Conservation (phyloP, 2,888 invertebrate species). For the Meta bourneti region DNA sequence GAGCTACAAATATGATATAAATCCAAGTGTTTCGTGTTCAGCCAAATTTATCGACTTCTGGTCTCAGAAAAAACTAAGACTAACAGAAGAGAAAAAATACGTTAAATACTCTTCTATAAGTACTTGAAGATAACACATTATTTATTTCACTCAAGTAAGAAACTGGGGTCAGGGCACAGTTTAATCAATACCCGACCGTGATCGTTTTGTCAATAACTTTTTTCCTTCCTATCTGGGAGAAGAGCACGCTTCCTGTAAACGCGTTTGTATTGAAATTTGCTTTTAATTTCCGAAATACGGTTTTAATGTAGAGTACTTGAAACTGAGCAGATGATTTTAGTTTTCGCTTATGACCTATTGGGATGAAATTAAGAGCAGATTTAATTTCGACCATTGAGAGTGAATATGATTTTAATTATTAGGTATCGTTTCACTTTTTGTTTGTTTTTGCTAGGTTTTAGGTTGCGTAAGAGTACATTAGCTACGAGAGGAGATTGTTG, state of each 20-base stretch:
- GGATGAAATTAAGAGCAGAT: no score
- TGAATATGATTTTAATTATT: no score
- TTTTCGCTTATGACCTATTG: no score
- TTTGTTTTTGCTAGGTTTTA: no score
- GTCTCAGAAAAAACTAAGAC: background rate
- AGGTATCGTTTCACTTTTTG: no score
- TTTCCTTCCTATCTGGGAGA: conserved; percentile 23
- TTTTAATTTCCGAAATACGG: conserved; percentile 25
- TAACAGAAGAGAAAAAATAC: background rate
- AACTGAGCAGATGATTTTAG: background rate
- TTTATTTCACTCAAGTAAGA: conserved; percentile 24
- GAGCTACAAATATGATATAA: conserved; percentile 33
- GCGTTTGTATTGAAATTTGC: background rate
- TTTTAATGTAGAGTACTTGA: background rate
- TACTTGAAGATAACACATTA: conserved; percentile 53
- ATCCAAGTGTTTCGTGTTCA: conserved; percentile 35
- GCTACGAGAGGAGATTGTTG: no score
- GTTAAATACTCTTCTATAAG: conserved; percentile 64
- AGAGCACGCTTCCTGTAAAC: background rate
- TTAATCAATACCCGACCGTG: conserved; percentile 48
- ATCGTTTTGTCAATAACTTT: conserved; percentile 66
- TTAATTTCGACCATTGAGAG: no score
- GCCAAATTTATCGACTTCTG: conserved; percentile 27
- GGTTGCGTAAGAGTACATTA: no score
- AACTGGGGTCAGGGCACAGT: background rate